Base-by-base conservation (phyloP, 2,888 invertebrate genomes). In the Hydroisotoma schaefferi region DNA sequence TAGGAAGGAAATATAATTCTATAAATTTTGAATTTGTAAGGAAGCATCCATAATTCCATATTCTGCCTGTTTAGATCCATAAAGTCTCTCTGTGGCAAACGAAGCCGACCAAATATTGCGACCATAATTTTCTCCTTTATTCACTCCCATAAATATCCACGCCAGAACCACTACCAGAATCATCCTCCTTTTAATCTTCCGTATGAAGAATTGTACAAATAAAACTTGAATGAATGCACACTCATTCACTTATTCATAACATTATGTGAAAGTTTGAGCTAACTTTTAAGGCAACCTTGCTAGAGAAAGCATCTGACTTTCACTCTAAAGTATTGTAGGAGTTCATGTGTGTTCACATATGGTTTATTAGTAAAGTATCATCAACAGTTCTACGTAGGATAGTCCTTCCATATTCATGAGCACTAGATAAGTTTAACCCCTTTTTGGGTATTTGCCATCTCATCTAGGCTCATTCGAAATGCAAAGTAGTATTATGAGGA, bases 381-480 rank as follows among this genome's bases (percentile, higher is more conserved):
- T n/a, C n/a, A n/a, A n/a, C n/a, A n/a, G n/a, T n/a, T n/a, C n/a
- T n/a, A 40, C 20, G 40, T 40, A 18, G 5, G 40, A 40, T 40
- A 4, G 15, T 40, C n/a, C 33, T 15, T 33, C 43, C 12, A 12
- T 10, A 23, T 46, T 20, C 46, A 6, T 46, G n/a, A n/a, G n/a
- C n/a, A n/a, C n/a, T n/a, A n/a, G 12, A 22, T 46, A 46, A 23
- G 18, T 6, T 25, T 18, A 46, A 33, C 38, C 59, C 59, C 56
- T 55, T 63, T 59, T 65, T 65, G 65, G 61, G 58, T 47, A 43
- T 40, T 47, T 65, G 65, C 65, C 65, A 65, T 65, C 54, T 61
- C 65, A 65, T 65, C 65, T n/a, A n/a, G n/a, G n/a, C n/a, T 65
- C 65, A 65, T 61, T 61, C 61, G 61, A 65, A 64, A 64, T 64